Percentiles rank a stretch among this genome's conserved stretches.
phyloP scores from a whole-genome alignment of 53 echinoderm and acorn worm species.

The Mesocentrotus franciscanus region DNA sequence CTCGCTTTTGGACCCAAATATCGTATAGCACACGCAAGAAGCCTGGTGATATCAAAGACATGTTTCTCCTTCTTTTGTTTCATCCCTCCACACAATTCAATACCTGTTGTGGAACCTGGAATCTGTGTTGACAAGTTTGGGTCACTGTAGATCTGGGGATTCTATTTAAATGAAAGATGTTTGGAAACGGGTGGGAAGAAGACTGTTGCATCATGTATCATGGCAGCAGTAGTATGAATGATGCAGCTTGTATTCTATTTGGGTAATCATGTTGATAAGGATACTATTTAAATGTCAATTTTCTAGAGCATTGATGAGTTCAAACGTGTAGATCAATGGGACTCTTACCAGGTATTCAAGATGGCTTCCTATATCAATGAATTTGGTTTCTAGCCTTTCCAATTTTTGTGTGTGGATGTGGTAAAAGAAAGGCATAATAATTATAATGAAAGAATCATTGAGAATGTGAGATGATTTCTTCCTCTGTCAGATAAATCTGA shows the following conservation, averaged over 20 bases:
- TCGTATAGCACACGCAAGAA: background rate
- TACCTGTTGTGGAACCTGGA: constrained; percentile 10
- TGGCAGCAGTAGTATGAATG: constrained; percentile 18
- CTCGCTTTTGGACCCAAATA: constrained; percentile 27
- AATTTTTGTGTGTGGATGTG: background rate
- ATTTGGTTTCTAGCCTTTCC: background rate
- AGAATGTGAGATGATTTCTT: too few relatives aligned
- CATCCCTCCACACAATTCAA: constrained; percentile 13
- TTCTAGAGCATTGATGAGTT: background rate
- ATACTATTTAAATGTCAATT: constrained; percentile 29
- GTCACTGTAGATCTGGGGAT: constrained; percentile 15
- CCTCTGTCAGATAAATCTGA: too few relatives aligned
- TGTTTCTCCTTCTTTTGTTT: background rate
- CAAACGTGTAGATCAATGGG: background rate
- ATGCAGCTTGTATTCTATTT: background rate
- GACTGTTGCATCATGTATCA: background rate
- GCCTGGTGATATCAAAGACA: background rate
- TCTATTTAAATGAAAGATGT: background rate
- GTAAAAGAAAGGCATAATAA: background rate
- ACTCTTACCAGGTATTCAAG: background rate
- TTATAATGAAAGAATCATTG: background rate
- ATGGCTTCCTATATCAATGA: background rate
- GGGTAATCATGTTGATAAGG: background rate
- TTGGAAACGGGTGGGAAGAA: background rate
- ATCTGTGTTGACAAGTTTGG: background rate